phyloP scores from a whole-genome alignment of 1,140 invertebrate genomes.

The Lutraria rhynchaena region DNA sequence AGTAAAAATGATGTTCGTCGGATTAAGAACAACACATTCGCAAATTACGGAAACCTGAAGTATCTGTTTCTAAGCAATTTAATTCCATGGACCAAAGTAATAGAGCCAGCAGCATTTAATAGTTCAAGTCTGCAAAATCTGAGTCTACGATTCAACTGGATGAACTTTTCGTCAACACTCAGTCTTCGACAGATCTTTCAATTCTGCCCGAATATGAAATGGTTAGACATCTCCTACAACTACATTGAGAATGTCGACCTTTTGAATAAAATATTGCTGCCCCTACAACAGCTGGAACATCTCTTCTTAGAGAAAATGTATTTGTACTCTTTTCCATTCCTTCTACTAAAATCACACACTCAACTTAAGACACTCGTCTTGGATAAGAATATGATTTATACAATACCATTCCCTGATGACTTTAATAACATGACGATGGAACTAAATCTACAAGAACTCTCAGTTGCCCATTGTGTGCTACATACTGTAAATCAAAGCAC shows the following conservation, averaged over 20 bases:
- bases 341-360: not conserved
- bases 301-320: not conserved
- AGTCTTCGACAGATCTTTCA: not conserved
- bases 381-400: not conserved
- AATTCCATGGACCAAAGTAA: not conserved
- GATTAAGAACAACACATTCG: not conserved
- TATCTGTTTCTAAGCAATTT: not conserved
- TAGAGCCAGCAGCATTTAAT: not conserved
- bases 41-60: not conserved
- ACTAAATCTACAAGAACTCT: not conserved
- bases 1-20: constrained; percentile 10
- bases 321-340: not conserved
- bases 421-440: not conserved
- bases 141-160: constrained; percentile 1
- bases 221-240: constrained; percentile 10
- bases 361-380: not conserved
- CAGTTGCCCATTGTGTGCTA: not conserved
- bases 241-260: not conserved
- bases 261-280: not conserved
- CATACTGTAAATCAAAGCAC: not conserved
- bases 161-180: not conserved
- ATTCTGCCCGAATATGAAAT: not conserved
- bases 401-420: not conserved
- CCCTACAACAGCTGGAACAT: not conserved
- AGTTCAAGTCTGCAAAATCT: not conserved